Conservation (phyloP, 2,888 invertebrate species). For the Chrysotoxum bicinctum region DNA sequence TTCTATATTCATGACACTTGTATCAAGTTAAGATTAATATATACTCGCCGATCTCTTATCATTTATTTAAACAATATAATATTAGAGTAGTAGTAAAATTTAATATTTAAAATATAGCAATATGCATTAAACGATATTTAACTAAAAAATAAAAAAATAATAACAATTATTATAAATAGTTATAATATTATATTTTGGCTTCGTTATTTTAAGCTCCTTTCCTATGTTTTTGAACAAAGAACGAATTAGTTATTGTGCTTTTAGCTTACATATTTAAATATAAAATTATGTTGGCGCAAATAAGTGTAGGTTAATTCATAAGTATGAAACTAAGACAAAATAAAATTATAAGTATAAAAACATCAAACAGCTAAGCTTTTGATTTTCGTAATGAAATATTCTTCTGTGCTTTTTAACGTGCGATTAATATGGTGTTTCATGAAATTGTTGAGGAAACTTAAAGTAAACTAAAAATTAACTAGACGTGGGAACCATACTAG, state of each 20-base stretch:
- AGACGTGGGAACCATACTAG: too few relatives aligned
- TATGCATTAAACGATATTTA: conserved; percentile 6
- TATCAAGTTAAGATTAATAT: conserved; percentile 62
- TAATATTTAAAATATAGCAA: conserved; percentile 46
- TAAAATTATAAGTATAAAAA: too few relatives aligned
- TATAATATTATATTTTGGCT: conserved; percentile 8
- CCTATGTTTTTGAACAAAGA: conserved; percentile 5
- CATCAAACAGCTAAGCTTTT: too few relatives aligned
- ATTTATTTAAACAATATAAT: conserved; percentile 43
- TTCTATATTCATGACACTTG: conserved; percentile 58
- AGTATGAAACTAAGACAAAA: too few relatives aligned
- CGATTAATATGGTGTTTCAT: too few relatives aligned
- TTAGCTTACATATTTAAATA: conserved; percentile 30
- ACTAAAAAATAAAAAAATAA: background rate
- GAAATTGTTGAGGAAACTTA: too few relatives aligned
- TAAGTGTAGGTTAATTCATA: conserved; percentile 31
- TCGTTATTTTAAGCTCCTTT: conserved; percentile 45
- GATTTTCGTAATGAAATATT: too few relatives aligned
- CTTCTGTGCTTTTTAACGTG: too few relatives aligned
- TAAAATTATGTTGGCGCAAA: conserved; percentile 21
- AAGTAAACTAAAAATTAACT: too few relatives aligned
- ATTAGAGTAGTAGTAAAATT: conserved; percentile 57
- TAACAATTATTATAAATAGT: background rate
- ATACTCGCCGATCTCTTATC: conserved; percentile 66
- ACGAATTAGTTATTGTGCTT: conserved; percentile 54